These are phyloP conservation scores for Collichthys lucidus DNA, from an alignment of 2,113 vertebrate genomes.

Conservation along the genomic window DNA sequence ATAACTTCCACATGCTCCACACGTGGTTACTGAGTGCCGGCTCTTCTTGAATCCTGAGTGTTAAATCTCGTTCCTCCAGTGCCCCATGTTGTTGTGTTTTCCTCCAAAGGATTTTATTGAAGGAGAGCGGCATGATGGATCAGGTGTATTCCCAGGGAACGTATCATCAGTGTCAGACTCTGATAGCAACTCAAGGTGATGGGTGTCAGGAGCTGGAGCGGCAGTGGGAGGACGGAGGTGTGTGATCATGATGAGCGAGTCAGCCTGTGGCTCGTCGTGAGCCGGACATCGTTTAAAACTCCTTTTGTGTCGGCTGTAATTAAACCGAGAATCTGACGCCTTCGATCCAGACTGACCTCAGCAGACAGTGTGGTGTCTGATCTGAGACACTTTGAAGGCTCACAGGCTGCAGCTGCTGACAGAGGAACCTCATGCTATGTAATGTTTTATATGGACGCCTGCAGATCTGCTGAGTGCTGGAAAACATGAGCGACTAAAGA, in stretches of 20 bases:
- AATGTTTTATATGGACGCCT: neutral
- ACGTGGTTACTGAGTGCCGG: conserved; percentile 20
- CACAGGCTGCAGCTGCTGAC: neutral
- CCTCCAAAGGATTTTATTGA: conserved; percentile 52
- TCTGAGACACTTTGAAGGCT: conserved; percentile 24
- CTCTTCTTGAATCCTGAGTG: conserved; percentile 50
- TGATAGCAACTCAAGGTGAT: conserved; percentile 63
- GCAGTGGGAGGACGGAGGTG: conserved; percentile 31
- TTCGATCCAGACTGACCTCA: conserved; percentile 7
- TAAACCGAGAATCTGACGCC: conserved; percentile 14
- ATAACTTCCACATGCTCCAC: conserved; percentile 7
- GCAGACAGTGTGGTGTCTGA: neutral
- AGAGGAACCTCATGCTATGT: neutral
- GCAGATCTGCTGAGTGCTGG: neutral
- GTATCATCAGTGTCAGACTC: conserved; percentile 62
- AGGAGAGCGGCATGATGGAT: conserved; percentile 65
- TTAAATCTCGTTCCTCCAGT: conserved; percentile 60
- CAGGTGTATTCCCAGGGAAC: conserved; percentile 59
- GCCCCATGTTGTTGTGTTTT: conserved; percentile 53
- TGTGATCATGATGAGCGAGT: conserved; percentile 46
- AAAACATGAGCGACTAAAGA: neutral
- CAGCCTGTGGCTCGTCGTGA: conserved; percentile 24
- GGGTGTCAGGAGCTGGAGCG: conserved; percentile 60
- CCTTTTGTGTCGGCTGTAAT: conserved; percentile 6
- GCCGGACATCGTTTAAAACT: neutral